phyloP scores from a whole-genome alignment of 2,888 invertebrate species.

The Hypercompe scribonia region DNA sequence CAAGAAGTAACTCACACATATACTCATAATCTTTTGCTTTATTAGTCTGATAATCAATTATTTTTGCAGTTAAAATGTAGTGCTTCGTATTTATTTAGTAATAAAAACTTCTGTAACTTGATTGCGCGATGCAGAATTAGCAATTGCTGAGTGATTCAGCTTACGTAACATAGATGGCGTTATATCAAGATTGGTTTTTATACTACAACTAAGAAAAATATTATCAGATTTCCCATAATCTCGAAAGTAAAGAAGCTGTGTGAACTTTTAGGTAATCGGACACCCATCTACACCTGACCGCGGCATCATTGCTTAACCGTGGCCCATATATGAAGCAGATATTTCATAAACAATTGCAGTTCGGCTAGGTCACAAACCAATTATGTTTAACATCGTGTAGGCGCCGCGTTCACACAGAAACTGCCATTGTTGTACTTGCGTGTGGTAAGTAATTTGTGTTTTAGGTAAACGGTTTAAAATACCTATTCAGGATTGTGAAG shows the following conservation, averaged over 20 bases:
- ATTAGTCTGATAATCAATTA: neutral
- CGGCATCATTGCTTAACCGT: neutral
- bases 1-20: too few species aligned
- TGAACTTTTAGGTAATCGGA: neutral
- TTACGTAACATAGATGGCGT: neutral
- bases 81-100: too few species aligned
- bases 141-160: neutral
- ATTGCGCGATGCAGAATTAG: neutral
- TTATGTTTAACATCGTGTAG: constrained; percentile 1
- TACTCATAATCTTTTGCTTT: neutral
- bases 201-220: neutral
- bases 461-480: constrained; percentile 2
- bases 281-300: constrained; percentile 2
- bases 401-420: constrained; percentile 9
- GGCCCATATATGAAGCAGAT: neutral
- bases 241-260: neutral
- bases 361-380: constrained; percentile 9
- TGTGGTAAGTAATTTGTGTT: constrained; percentile 5
- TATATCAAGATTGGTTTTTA: neutral
- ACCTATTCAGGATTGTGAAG: neutral
- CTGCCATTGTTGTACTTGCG: constrained; percentile 11
- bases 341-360: constrained; percentile 8
- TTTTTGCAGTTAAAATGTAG: neutral
- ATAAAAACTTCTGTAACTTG: too few species aligned
- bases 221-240: neutral